Base-by-base conservation (phyloP, 2,113 vertebrate species). In the Arenaria interpres region DNA sequence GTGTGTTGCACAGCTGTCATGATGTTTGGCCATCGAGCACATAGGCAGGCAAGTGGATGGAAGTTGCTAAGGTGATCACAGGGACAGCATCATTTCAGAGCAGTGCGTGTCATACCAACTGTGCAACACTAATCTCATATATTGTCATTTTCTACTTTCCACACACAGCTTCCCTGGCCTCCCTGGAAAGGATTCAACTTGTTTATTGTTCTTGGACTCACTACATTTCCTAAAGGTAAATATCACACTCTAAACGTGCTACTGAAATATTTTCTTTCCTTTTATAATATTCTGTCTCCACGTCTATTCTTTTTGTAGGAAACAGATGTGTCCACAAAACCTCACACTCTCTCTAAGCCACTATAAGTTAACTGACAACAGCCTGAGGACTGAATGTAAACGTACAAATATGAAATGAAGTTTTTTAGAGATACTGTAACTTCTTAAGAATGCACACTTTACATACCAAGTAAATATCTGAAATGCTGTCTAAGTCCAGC, bases 21-120 rank as follows among this genome's bases (percentile, higher is more conserved):
- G 10, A 30, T 53, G 13, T 18, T 62, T 19, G 48, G n/a, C 16
- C 37, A 69, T 7, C 2, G 0, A 54, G 10, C 0, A 1, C 4
- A 6, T 37, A 41, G n/a, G 18, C 51, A 39, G 41, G 28, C 17
- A 57, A 39, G 21, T 3, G 15, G 35, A 35, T 35, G 12, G 46
- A 81, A 77, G 35, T 3, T 18, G 23, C 7, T 33, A 81, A 35
- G 37, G 33, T 46, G 50, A 69, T 45, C 64, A 35, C 30, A 62
- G 54, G 53, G 41, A 51, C 37, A 87, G 24, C 45, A 53, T 27
- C 3, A 19, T 69, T 85, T 81, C 41, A 0, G 3, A 81, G 50
- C 50, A 48, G 15, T 0, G 30, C 54, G 35, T 50, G 63, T 56
- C 68, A 43, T 6, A 68, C 14, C 4, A 25, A 37, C 17, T 46